Evolutionary conservation across 2,113 vertebrate species (phyloP).

Genomic region (Otocyon megalotis): DNA sequence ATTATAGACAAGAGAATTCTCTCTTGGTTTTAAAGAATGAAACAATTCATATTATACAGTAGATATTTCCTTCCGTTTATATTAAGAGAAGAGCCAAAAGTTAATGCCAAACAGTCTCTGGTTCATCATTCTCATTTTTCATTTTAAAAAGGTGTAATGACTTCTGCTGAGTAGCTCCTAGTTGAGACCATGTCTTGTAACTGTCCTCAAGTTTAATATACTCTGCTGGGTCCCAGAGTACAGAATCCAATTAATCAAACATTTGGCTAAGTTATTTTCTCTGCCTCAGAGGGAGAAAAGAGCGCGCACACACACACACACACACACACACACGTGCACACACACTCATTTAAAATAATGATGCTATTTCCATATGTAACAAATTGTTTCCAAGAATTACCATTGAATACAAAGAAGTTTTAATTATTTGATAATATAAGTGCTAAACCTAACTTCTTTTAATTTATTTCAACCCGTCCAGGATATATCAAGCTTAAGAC

Average conservation of each 20-base stretch:
- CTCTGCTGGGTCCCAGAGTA: slow-evolving; percentile 40
- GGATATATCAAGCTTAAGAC: slow-evolving; percentile 53
- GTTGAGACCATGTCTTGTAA: neutral
- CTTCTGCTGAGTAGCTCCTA: neutral
- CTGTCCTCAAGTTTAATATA: neutral
- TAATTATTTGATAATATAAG: slow-evolving; percentile 47
- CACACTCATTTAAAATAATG: slow-evolving; percentile 15
- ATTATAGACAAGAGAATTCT: slow-evolving; percentile 35
- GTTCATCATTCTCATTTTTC: slow-evolving; percentile 33
- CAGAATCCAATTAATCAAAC: slow-evolving; percentile 42
- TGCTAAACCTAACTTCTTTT: slow-evolving; percentile 46
- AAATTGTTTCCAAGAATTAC: slow-evolving; percentile 48
- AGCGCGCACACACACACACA: neutral
- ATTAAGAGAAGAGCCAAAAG: neutral
- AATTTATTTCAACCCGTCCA: slow-evolving; percentile 32
- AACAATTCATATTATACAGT: neutral
- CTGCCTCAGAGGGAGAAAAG: slow-evolving; percentile 31
- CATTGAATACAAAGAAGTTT: slow-evolving; percentile 35
- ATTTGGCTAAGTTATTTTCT: slow-evolving; percentile 37
- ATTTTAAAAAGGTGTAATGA: slow-evolving; percentile 42
- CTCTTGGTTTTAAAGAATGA: slow-evolving; percentile 39
- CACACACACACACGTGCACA: neutral
- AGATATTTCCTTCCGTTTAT: neutral
- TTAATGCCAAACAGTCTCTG: neutral
- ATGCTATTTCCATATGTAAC: neutral